A percentile compares a stretch with the other conserved stretches of the same genome.
Conservation (phyloP, 2,797 vertebrate genomes). For the Cygnus olor region DNA sequence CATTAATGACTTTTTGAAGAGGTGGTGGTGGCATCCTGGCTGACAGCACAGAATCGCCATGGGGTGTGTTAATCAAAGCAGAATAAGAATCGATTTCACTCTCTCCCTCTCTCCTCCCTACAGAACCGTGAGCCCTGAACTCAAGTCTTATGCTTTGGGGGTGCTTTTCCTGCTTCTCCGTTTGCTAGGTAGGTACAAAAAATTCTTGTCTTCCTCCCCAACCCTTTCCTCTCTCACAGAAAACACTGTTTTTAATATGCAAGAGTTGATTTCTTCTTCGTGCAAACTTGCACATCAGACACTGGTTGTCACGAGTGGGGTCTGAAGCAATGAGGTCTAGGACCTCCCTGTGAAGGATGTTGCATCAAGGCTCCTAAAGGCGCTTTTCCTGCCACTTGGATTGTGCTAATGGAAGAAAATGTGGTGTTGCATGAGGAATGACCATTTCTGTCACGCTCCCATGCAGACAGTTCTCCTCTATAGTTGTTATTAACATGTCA, state of each 20-base stretch:
- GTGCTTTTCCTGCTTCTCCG: slow-evolving; percentile 95
- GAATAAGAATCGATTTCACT: slow-evolving; percentile 55
- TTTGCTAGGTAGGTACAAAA: slow-evolving; percentile 87
- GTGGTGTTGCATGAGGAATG: background rate
- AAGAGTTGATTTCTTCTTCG: background rate
- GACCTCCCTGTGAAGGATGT: background rate
- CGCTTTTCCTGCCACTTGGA: background rate
- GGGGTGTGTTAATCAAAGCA: slow-evolving; percentile 60
- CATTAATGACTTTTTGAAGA: slow-evolving; percentile 60
- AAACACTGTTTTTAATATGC: background rate
- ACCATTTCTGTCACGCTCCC: background rate
- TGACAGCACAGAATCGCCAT: slow-evolving; percentile 30
- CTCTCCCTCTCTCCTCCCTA: slow-evolving; percentile 32
- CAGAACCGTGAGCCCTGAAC: slow-evolving; percentile 95
- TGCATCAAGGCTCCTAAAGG: background rate
- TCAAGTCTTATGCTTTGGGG: slow-evolving; percentile 97
- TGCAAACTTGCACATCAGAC: background rate
- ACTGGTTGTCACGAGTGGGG: background rate
- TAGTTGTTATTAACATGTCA: slow-evolving; percentile 15
- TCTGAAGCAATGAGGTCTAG: background rate
- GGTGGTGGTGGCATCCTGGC: slow-evolving; percentile 56
- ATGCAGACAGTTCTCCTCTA: background rate
- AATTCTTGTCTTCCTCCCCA: background rate
- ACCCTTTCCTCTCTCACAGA: background rate
- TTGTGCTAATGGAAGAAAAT: background rate